Conservation (phyloP, 2,888 invertebrate genomes). For the Chrysolina americana region DNA sequence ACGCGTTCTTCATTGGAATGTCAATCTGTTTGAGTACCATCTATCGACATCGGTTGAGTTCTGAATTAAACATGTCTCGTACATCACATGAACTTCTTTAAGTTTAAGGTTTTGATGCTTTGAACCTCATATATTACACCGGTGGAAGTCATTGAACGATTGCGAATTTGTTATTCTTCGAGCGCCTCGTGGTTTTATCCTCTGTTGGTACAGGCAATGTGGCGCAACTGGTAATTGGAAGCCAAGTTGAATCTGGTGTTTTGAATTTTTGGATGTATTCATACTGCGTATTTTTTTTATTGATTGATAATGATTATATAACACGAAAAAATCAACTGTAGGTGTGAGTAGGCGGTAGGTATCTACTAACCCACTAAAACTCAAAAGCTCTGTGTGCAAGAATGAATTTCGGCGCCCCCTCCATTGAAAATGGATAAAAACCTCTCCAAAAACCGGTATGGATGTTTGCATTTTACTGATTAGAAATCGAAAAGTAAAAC, state of each 20-base stretch:
- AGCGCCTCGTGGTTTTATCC: slow-evolving; percentile 43
- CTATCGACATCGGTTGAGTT: slow-evolving; percentile 51
- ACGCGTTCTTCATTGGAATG: slow-evolving; percentile 53
- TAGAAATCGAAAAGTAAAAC: no score
- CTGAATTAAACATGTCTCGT: slow-evolving; percentile 65
- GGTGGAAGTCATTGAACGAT: slow-evolving; percentile 66
- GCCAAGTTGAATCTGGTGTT: not conserved
- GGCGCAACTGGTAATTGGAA: not conserved
- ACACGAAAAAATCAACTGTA: no score
- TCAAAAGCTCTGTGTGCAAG: no score
- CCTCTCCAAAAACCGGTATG: no score
- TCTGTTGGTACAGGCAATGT: slow-evolving; percentile 43
- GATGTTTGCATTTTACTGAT: no score
- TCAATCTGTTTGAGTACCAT: slow-evolving; percentile 58
- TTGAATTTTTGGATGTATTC: no score
- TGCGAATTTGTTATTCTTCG: slow-evolving; percentile 63
- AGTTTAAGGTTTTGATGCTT: slow-evolving; percentile 63
- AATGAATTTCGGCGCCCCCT: no score
- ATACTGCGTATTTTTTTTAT: no score
- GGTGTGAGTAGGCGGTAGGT: no score
- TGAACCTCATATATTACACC: slow-evolving; percentile 61
- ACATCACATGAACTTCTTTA: slow-evolving; percentile 62
- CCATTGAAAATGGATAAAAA: no score
- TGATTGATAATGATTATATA: no score
- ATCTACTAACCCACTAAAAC: no score